Percentiles rank a stretch among this genome's conserved stretches.
Conservation (phyloP, 2,888 invertebrate genomes). For the Cryptocephalus moraei region DNA sequence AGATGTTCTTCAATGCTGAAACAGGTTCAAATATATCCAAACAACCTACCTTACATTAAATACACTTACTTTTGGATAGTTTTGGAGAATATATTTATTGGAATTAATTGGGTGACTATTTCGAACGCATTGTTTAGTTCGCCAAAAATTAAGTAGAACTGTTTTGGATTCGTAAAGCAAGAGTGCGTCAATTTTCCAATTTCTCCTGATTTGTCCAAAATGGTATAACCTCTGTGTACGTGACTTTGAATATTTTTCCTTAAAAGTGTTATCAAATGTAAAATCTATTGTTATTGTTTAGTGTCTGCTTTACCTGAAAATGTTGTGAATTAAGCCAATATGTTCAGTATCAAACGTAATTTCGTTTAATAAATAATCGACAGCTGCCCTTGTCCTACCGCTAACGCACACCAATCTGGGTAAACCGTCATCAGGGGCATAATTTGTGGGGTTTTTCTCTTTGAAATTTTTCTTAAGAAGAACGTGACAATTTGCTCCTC, state of each 20-base stretch:
- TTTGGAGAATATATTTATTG: not conserved
- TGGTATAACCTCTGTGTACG: conserved; percentile 64
- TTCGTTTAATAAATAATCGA: conserved; percentile 53
- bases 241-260: conserved; percentile 46
- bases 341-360: conserved; percentile 38
- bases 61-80: not conserved
- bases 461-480: conserved; percentile 48
- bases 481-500: conserved; percentile 76
- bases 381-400: conserved; percentile 70
- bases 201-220: conserved; percentile 29
- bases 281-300: not conserved
- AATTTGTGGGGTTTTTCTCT: conserved; percentile 49
- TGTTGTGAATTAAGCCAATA: conserved; percentile 24
- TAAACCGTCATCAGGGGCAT: conserved; percentile 46
- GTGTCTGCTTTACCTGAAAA: conserved; percentile 16
- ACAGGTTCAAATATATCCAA: too few relatives aligned
- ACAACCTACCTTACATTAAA: not conserved
- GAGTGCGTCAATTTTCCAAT: not conserved
- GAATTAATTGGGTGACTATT: not conserved
- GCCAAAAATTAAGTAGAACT: conserved; percentile 53
- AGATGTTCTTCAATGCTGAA: too few relatives aligned
- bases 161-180: not conserved
- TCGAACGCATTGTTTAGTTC: conserved; percentile 68
- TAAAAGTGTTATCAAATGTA: not conserved
- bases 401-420: conserved; percentile 66